A percentile compares a stretch with the other conserved stretches of the same genome.
These are phyloP conservation scores for Dyspetes luteomarginatus DNA, from an alignment of 2,888 invertebrate species.

Conservation along the genomic window DNA sequence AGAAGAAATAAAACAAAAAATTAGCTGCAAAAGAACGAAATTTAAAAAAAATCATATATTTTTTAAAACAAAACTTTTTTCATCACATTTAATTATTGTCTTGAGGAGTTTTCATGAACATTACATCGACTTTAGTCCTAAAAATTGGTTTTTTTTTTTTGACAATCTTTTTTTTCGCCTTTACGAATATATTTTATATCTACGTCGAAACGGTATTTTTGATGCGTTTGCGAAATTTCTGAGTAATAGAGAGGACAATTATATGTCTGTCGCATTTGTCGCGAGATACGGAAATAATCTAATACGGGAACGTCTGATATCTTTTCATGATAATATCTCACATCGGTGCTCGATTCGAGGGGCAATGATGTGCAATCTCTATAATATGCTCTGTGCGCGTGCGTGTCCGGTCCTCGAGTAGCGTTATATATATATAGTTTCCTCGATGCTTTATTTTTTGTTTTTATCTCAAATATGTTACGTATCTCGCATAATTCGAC, in stretches of 20 bases:
- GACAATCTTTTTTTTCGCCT: too few relatives aligned
- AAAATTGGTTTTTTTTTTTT: too few relatives aligned
- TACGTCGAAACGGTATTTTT: too few relatives aligned
- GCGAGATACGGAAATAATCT: slow-evolving; percentile 18
- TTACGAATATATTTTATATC: too few relatives aligned
- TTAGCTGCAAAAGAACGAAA: too few relatives aligned
- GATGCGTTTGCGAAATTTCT: not conserved
- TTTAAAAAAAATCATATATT: too few relatives aligned
- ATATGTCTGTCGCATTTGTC: not conserved
- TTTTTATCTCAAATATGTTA: slow-evolving; percentile 17
- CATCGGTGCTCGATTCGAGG: not conserved
- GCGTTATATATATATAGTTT: slow-evolving; percentile 4
- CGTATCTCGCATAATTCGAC: slow-evolving; percentile 20
- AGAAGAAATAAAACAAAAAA: too few relatives aligned
- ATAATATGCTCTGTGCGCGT: not conserved
- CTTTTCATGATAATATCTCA: slow-evolving; percentile 2
- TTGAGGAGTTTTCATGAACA: too few relatives aligned
- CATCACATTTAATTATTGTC: too few relatives aligned
- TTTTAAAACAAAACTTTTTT: too few relatives aligned
- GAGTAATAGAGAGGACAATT: not conserved
- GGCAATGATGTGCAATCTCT: not conserved
- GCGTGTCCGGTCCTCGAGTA: not conserved
- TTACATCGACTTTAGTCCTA: too few relatives aligned
- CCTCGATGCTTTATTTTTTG: not conserved
- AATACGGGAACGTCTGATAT: too few relatives aligned